Evolutionary conservation across 2,888 invertebrate species (phyloP), one percentile per base, ranked within the genome.

Genomic region (Galeopsomyia nigrocyanea): DNA sequence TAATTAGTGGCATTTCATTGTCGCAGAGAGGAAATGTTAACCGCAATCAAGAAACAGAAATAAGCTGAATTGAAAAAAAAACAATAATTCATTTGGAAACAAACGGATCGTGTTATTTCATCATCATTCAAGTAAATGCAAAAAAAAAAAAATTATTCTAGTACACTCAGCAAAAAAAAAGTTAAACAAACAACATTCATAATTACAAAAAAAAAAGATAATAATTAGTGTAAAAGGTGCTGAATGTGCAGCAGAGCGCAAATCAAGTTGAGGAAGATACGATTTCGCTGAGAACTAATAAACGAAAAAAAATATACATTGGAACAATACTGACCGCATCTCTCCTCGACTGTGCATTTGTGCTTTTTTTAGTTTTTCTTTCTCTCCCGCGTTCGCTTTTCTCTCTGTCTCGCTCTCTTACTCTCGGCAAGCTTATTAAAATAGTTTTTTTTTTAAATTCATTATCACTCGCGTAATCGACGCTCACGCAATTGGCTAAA

Each of bases 401-500:
- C 5, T 72, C 69, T 66, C 68, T 69, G 66, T 66, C 69, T 75
- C 46, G 60, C 49, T 66, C 73, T 75, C 73, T 73, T 76, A 73
- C 74, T 74, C 49, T 74, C 53, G 66, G 68, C 74, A 73, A 74
- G 71, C 73, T 74, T 76, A 76, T 68, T 74, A 76, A 76, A 76
- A 39, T 39, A 39, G 39, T 39, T 39, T 10, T 6, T 22, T 22
- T 19, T 22, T 58, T 56, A 56, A 9, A n/a, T 58, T 22, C 10
- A 10, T 58, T 22, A n/a, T 22, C 58, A 58, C 22, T 21, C 31
- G 19, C 10, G n/a, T 58, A n/a, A 19, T n/a, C 19, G n/a, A n/a
- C 14, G n/a, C 19, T n/a, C 58, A 22, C 19, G 16, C 7, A n/a
- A n/a, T 21, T 58, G 9, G 22, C 19, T n/a, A 58, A 56, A 58